Conservation (phyloP, 2,797 vertebrate genomes). For the Micropoecilia bifurca region DNA sequence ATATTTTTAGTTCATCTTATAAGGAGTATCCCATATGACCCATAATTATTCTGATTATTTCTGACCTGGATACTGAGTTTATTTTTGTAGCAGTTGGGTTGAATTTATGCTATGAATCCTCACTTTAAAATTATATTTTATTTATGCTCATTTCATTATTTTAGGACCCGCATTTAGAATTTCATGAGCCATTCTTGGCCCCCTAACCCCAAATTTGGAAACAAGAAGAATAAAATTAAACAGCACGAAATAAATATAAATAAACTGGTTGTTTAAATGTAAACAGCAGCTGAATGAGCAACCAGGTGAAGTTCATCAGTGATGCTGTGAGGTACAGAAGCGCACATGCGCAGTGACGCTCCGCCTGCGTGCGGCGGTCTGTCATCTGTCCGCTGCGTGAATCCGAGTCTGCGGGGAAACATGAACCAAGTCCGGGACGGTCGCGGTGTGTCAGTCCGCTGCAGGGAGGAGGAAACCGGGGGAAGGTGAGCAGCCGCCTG, state of each 20-base stretch:
- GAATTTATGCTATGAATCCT: neutral
- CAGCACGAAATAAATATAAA: neutral
- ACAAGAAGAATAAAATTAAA: neutral
- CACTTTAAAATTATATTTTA: neutral
- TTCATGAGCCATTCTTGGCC: neutral
- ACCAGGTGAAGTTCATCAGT: neutral
- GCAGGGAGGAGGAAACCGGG: neutral
- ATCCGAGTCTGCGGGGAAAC: slow-evolving; percentile 5
- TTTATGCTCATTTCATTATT: neutral
- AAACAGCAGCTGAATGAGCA: neutral
- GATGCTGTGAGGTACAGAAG: neutral
- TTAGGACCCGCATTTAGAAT: neutral
- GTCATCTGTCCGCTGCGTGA: neutral
- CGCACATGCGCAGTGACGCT: slow-evolving; percentile 52
- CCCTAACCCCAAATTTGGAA: neutral
- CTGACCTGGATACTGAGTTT: neutral
- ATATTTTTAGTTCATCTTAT: no score
- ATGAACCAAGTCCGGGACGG: slow-evolving; percentile 34
- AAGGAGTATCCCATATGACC: no score
- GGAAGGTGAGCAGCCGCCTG: slow-evolving; percentile 36
- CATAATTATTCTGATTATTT: neutral
- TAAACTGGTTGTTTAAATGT: no score
- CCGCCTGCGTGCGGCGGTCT: neutral
- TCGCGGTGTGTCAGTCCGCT: neutral
- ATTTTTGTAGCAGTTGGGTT: neutral